Conservation (phyloP, 2,888 invertebrate species). For the Mimachlamys varia region DNA sequence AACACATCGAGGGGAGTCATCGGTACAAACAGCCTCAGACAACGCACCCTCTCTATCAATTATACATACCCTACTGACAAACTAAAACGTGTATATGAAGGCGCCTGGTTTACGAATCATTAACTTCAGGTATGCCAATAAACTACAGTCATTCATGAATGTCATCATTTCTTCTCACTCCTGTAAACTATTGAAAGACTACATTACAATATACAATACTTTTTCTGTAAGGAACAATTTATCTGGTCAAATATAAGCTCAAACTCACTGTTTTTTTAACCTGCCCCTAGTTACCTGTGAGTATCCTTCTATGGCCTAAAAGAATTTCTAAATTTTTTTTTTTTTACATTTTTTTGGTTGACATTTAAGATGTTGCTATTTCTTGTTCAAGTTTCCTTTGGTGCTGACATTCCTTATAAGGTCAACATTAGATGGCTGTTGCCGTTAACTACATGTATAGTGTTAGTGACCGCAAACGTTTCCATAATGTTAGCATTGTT, state of each 20-base stretch:
- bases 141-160: not conserved
- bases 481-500: too few species aligned
- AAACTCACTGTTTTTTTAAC: too few species aligned
- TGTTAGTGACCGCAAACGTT: too few species aligned
- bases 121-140: not conserved
- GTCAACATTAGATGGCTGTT: too few species aligned
- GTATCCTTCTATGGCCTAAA: not conserved
- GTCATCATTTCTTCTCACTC: not conserved
- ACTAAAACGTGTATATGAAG: not conserved
- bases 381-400: too few species aligned
- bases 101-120: not conserved
- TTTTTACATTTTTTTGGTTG: not conserved
- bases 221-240: too few species aligned
- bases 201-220: too few species aligned
- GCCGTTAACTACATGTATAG: too few species aligned
- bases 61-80: not conserved
- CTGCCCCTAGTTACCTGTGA: too few species aligned
- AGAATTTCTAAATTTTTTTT: not conserved
- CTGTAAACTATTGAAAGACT: not conserved
- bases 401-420: too few species aligned
- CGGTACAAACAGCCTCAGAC: not conserved
- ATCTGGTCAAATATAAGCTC: too few species aligned
- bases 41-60: not conserved
- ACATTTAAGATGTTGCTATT: not conserved
- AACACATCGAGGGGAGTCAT: not conserved